These are phyloP conservation scores for Amphiura filiformis DNA, from an alignment of 35 echinoderm and acorn worm genomes.

Conservation along the genomic window DNA sequence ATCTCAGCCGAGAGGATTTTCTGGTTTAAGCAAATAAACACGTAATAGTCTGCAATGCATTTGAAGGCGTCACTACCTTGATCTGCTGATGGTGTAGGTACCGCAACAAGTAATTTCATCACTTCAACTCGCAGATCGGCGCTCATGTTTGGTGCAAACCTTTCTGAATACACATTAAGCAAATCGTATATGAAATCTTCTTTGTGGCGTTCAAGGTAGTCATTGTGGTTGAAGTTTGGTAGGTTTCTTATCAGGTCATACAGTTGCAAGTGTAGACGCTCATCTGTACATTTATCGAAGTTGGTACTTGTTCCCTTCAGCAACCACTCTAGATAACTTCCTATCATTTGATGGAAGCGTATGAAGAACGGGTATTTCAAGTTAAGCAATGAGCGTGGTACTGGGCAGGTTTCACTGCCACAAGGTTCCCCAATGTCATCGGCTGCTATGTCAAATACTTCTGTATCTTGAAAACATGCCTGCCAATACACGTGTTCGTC, in stretches of 20 bases:
- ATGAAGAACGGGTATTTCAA: slow-evolving; percentile 12
- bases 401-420: neutral
- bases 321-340: neutral
- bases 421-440: neutral
- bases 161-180: neutral
- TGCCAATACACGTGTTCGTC: neutral
- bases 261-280: neutral
- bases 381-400: neutral
- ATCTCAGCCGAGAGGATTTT: neutral
- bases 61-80: neutral
- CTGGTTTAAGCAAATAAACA: neutral
- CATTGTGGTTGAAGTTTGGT: neutral
- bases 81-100: neutral
- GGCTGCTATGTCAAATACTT: neutral
- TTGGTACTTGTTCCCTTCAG: neutral
- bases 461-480: neutral
- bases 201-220: neutral
- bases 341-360: neutral
- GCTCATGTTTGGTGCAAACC: neutral
- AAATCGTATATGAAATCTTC: neutral
- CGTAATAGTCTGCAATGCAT: neutral
- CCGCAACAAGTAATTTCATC: neutral
- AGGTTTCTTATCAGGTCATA: neutral
- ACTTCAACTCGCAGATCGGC: neutral
- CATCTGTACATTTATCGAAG: neutral